Conservation (phyloP, 2,113 vertebrate genomes). For the Alaudala cheleensis region DNA sequence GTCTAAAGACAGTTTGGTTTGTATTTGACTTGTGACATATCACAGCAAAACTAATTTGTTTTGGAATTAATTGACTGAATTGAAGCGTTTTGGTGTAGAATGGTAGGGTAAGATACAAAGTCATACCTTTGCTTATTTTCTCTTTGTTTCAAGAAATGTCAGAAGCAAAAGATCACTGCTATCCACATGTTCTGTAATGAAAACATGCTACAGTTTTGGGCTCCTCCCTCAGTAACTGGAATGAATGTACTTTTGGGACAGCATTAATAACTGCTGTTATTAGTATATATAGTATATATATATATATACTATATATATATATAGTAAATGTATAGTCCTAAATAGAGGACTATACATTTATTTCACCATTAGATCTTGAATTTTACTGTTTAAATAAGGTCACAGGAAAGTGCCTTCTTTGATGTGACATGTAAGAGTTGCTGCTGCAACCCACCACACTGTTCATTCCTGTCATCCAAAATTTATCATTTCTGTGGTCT, state of each 20-base stretch:
- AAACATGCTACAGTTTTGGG: background rate
- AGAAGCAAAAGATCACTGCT: background rate
- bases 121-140: background rate
- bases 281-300: no score
- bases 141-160: background rate
- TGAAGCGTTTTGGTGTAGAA: background rate
- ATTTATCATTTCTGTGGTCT: background rate
- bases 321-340: no score
- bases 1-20: background rate
- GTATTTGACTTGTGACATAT: background rate
- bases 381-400: background rate
- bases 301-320: no score
- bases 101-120: background rate
- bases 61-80: background rate
- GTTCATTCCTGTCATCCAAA: background rate
- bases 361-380: background rate
- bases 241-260: background rate
- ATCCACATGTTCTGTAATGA: background rate
- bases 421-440: background rate
- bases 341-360: background rate
- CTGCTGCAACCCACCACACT: background rate
- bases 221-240: background rate
- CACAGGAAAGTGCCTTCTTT: background rate
- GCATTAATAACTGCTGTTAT: background rate
- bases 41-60: background rate